Percentiles rank a stretch among this genome's conserved stretches.
These are phyloP conservation scores for Leptinotarsa lineolata DNA, from an alignment of 1,140 invertebrate species.

Conservation along the genomic window DNA sequence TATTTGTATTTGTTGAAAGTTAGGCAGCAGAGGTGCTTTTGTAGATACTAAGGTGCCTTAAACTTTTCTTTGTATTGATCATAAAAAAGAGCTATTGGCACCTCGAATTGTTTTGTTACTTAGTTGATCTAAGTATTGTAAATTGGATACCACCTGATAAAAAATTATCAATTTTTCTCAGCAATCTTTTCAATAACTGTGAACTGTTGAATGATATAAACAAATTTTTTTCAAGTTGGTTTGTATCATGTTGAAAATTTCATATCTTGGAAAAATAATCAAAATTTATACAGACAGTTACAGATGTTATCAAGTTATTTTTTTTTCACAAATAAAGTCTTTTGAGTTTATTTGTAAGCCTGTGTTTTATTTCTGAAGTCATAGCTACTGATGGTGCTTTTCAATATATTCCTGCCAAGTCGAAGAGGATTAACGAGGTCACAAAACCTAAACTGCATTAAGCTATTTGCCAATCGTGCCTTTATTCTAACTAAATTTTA, in stretches of 20 bases:
- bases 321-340: constrained; percentile 27
- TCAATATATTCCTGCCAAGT: too few relatives aligned
- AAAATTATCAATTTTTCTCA: constrained; percentile 11
- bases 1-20: constrained; percentile 19
- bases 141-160: constrained; percentile 13
- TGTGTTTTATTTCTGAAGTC: too few relatives aligned
- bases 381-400: too few relatives aligned
- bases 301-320: constrained; percentile 16
- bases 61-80: constrained; percentile 21
- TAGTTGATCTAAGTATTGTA: constrained; percentile 25
- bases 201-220: neutral
- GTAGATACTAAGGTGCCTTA: constrained; percentile 26
- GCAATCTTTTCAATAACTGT: neutral
- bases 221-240: neutral
- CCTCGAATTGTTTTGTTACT: constrained; percentile 25
- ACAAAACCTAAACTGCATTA: too few relatives aligned
- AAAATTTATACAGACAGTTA: constrained; percentile 23
- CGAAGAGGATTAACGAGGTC: too few relatives aligned
- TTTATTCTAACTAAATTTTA: too few relatives aligned
- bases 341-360: constrained; percentile 26
- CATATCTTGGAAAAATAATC: constrained; percentile 2
- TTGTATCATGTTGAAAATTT: neutral
- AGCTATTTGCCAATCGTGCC: too few relatives aligned
- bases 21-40: constrained; percentile 26
- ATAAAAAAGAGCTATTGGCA: constrained; percentile 18